Conservation (phyloP, 1,140 invertebrate genomes). For the Dicyema japonicum region DNA sequence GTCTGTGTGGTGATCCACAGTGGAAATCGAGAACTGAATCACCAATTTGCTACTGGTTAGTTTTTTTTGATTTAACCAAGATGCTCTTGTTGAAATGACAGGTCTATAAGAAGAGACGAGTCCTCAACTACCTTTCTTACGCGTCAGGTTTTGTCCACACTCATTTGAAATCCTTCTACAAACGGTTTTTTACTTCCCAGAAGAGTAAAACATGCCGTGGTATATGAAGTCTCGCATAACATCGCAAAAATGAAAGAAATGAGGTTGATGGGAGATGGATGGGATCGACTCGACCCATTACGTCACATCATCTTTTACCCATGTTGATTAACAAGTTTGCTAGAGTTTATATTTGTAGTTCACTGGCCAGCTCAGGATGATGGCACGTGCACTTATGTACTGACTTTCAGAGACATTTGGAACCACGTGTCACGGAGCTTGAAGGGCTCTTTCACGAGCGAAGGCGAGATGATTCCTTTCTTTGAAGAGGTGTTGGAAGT, state of each 20-base stretch:
- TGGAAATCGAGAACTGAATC: constrained; percentile 83
- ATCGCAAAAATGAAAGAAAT: constrained; percentile 77
- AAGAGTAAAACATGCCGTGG: constrained; percentile 97
- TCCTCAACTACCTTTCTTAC: too few relatives aligned
- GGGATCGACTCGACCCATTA: too few relatives aligned
- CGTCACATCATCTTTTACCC: too few relatives aligned
- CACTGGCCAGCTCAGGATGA: constrained; percentile 83
- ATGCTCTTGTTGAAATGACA: constrained; percentile 91
- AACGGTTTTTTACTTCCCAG: too few relatives aligned
- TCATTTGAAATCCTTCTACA: too few relatives aligned
- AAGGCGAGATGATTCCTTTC: constrained; percentile 71
- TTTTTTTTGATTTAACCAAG: too few relatives aligned
- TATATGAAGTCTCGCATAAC: constrained; percentile 68
- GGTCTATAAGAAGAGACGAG: constrained; percentile 92
- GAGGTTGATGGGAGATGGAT: too few relatives aligned
- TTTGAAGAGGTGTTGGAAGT: constrained; percentile 57
- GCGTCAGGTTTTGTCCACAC: too few relatives aligned
- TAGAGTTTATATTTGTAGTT: constrained; percentile 28
- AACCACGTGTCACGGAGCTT: constrained; percentile 92
- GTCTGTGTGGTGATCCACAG: constrained; percentile 98
- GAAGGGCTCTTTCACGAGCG: too few relatives aligned
- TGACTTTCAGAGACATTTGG: constrained; percentile 93
- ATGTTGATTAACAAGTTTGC: too few relatives aligned
- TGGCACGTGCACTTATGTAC: constrained; percentile 94
- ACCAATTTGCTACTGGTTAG: constrained; percentile 95